Conservation (phyloP, 92 coral and sea anemone genomes). For the Hydrozoanthus gracilis region DNA sequence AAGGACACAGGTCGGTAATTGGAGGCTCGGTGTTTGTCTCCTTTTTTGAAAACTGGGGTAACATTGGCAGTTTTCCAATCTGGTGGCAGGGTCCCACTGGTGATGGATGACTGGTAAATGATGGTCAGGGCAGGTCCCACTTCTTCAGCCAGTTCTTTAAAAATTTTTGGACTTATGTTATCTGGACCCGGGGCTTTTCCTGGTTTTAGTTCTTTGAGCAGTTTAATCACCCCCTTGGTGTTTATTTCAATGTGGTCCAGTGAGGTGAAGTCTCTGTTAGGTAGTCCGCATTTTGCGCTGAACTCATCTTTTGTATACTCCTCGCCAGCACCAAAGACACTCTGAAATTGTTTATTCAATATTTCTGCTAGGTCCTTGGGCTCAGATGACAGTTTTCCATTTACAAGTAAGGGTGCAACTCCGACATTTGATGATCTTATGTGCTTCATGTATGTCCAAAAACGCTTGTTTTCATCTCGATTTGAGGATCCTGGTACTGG, state of each 20-base stretch:
- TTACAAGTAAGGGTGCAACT: neutral
- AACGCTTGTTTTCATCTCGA: neutral
- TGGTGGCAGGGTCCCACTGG: neutral
- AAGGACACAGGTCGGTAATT: neutral
- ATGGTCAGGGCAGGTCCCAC: neutral
- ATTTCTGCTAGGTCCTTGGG: neutral
- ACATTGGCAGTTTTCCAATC: neutral
- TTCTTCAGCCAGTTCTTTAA: neutral
- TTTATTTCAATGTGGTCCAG: neutral
- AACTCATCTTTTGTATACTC: neutral
- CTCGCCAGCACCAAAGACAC: neutral
- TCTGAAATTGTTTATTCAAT: neutral
- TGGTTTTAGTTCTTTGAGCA: neutral
- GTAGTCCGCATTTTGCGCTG: neutral
- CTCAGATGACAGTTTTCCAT: neutral
- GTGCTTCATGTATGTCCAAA: neutral
- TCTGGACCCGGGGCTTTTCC: neutral
- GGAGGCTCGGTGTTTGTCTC: neutral
- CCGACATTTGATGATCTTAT: neutral
- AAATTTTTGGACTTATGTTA: neutral
- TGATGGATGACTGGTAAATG: neutral
- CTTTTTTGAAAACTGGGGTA: neutral
- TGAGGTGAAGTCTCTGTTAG: neutral
- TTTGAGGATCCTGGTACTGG: neutral
- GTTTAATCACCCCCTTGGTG: neutral